phyloP scores from a whole-genome alignment of 1,140 invertebrate genomes.

The Drosophila jambulina region DNA sequence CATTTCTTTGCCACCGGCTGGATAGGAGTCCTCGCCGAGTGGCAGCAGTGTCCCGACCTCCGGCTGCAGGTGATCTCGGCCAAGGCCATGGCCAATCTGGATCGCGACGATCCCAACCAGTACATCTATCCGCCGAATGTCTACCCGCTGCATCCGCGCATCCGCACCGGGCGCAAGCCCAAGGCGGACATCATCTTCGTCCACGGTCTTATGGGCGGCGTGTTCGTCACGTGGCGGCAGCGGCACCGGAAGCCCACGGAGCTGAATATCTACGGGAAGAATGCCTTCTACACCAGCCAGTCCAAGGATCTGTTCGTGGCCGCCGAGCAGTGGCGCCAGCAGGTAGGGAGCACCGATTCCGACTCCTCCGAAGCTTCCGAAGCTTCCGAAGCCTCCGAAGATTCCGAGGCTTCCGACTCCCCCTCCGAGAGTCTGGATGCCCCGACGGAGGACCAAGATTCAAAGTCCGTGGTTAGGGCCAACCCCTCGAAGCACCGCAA shows the following conservation, averaged over 20 bases:
- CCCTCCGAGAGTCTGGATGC: neutral
- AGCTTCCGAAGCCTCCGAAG: too few relatives aligned
- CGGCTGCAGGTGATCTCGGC: constrained; percentile 88
- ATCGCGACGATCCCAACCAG: constrained; percentile 86
- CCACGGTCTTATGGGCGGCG: constrained; percentile 92
- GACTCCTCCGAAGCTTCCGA: too few relatives aligned
- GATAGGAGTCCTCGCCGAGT: constrained; percentile 85
- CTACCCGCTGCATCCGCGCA: constrained; percentile 89
- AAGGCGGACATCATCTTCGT: constrained; percentile 92
- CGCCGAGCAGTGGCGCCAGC: constrained; percentile 68
- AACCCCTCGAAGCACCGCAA: constrained; percentile 6
- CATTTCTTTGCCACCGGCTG: constrained; percentile 81
- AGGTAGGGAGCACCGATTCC: neutral
- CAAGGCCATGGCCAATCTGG: constrained; percentile 90
- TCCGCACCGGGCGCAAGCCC: constrained; percentile 85
- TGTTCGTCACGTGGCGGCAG: constrained; percentile 93
- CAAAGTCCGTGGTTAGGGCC: neutral
- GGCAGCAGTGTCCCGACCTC: constrained; percentile 88
- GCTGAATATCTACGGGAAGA: constrained; percentile 81
- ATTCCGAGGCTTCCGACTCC: too few relatives aligned
- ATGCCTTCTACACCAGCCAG: constrained; percentile 81
- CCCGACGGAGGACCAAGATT: neutral
- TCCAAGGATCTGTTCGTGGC: constrained; percentile 80
- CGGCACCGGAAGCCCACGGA: constrained; percentile 85
- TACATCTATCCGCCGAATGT: constrained; percentile 87